Conservation (phyloP, 2,113 vertebrate genomes). For the Microtus oregoni region DNA sequence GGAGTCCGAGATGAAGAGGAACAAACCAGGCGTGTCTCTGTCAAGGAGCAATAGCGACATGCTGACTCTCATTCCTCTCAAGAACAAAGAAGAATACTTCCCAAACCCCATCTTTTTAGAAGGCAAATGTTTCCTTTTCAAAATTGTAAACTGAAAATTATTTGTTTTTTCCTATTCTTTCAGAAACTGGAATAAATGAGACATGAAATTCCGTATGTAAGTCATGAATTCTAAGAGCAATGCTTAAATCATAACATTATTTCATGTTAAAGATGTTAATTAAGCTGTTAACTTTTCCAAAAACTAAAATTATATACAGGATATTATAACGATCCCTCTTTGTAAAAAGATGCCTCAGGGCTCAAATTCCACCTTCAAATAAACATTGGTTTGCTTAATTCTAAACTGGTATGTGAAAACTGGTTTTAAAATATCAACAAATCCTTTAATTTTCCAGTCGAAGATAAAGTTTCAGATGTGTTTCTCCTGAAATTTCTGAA, state of each 20-base stretch:
- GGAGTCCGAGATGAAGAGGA: constrained; percentile 71
- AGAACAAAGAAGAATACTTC: constrained; percentile 73
- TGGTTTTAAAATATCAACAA: constrained; percentile 59
- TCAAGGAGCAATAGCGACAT: constrained; percentile 85
- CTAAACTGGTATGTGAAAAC: constrained; percentile 38
- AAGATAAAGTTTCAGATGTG: background rate
- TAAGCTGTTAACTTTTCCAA: constrained; percentile 80
- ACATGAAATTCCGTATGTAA: constrained; percentile 80
- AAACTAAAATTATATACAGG: constrained; percentile 73
- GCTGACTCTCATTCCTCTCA: constrained; percentile 79
- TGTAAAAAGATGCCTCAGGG: constrained; percentile 73
- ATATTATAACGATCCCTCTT: constrained; percentile 76
- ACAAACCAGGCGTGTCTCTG: constrained; percentile 72
- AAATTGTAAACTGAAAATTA: constrained; percentile 70
- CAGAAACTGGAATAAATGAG: constrained; percentile 72
- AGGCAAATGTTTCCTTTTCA: constrained; percentile 49
- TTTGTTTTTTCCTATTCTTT: constrained; percentile 81
- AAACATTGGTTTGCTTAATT: constrained; percentile 71
- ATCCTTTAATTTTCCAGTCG: background rate
- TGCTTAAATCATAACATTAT: constrained; percentile 57
- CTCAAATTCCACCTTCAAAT: constrained; percentile 68
- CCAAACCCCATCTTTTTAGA: constrained; percentile 73
- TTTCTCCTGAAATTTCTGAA: background rate
- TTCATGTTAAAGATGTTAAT: constrained; percentile 80
- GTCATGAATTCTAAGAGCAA: constrained; percentile 72